Evolutionary conservation across 2,797 vertebrate species (phyloP), one percentile per base, ranked within the genome.

Genomic region (Odontamblyopus rebecca): DNA sequence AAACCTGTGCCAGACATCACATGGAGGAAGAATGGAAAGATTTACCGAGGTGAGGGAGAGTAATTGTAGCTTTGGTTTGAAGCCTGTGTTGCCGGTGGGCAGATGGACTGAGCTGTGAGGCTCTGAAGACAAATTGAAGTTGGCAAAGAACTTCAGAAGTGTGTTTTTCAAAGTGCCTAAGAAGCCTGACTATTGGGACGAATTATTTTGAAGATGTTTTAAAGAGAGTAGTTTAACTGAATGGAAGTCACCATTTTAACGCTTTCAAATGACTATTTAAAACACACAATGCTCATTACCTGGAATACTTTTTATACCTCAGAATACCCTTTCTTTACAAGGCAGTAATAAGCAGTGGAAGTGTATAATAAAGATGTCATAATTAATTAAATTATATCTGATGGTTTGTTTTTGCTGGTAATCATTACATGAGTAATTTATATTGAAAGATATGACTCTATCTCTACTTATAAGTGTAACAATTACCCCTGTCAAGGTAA

Each of bases 11-110:
- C 96, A 70, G 91, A 87, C 35, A 95, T 96, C 78, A 93, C 80
- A 5, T 99, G 98, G 98, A 95, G 89, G 82, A 89, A 86, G 74
- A 98, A 98, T 0, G 96, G 97, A 51, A 75, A 89, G 80, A 82
- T 93, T 11, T 82, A 96, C 0, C 83, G 84, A 57, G 92, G 98
- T 98, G 85, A 88, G 93, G 88, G 65, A 68, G 69, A 73, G 51
- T 78, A 59, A 81, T 69, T 30, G n/a, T 41, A 44, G 23, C 50
- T 71, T 59, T 68, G 74, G 53, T 67, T 74, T 71, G 27, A 53
- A 67, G 29, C 9, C 32, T 69, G 35, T 50, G 61, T 69, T 48
- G 54, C 48, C 48, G 51, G 51, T 5, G 69, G 65, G 48, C 69
- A 57, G 16, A 19, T 61, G 50, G 64, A 57, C 62, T 2, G 18